Conservation (phyloP, 2,113 vertebrate species). For the Ageneiosus marmoratus region DNA sequence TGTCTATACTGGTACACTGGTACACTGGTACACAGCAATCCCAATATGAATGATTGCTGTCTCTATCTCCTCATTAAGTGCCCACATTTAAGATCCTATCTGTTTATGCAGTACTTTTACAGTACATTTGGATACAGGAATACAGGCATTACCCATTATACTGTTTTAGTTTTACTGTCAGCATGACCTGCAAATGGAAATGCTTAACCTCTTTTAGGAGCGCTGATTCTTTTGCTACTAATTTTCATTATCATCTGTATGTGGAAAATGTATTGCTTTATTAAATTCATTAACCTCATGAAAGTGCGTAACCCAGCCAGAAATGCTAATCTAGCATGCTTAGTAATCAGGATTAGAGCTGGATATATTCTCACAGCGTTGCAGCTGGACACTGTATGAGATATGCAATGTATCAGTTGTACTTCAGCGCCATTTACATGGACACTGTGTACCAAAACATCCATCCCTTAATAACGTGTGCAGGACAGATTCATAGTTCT, state of each 20-base stretch:
- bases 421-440: not conserved
- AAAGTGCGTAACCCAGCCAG: not conserved
- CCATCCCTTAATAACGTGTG: no score
- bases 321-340: not conserved
- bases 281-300: not conserved
- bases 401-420: not conserved
- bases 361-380: not conserved
- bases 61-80: no score
- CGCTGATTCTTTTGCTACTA: not conserved
- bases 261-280: not conserved
- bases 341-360: slow-evolving; percentile 18
- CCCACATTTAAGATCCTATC: no score
- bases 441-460: not conserved
- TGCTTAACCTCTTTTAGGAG: not conserved
- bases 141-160: no score
- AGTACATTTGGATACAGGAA: no score
- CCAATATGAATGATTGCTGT: no score
- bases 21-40: no score
- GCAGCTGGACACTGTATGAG: not conserved
- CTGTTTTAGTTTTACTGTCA: no score
- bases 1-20: no score
- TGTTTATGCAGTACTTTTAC: no score
- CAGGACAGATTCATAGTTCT: not conserved
- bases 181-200: not conserved
- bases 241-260: not conserved